Conservation (phyloP, 1,140 invertebrate species). For the Bombus superbus region DNA sequence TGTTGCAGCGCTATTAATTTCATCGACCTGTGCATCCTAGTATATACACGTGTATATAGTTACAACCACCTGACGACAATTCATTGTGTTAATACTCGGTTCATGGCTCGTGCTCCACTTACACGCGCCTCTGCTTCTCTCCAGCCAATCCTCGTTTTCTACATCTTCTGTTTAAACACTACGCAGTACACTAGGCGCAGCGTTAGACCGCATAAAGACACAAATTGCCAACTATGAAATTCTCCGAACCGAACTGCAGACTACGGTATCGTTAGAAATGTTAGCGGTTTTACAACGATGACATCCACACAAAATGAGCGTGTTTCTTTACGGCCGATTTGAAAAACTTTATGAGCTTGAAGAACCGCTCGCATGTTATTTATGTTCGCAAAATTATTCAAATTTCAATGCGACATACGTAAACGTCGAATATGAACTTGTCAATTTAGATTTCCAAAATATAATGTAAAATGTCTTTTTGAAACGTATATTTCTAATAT, state of each 20-base stretch:
- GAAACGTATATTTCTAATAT: not conserved
- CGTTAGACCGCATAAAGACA: not conserved
- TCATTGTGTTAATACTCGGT: not conserved
- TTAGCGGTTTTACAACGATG: not conserved
- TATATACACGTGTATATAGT: not conserved
- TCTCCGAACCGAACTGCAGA: not conserved
- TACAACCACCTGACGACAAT: slow-evolving; percentile 24
- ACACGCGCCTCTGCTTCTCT: not conserved
- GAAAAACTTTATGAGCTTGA: not conserved
- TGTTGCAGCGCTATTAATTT: slow-evolving; percentile 5
- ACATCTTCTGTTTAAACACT: not conserved
- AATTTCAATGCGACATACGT: not conserved
- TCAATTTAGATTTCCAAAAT: not conserved
- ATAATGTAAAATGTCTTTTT: not conserved
- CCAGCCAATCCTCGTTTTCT: not conserved
- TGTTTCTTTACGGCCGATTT: not conserved
- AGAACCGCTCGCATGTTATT: not conserved
- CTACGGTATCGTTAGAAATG: not conserved
- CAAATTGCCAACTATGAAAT: not conserved
- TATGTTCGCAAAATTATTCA: not conserved
- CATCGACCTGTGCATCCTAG: not conserved
- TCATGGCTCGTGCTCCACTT: too few species aligned
- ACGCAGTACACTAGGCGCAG: too few species aligned
- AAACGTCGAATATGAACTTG: not conserved
- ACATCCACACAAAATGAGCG: not conserved